Base-by-base conservation (phyloP, 2,888 invertebrate genomes). In the Labia minor region DNA sequence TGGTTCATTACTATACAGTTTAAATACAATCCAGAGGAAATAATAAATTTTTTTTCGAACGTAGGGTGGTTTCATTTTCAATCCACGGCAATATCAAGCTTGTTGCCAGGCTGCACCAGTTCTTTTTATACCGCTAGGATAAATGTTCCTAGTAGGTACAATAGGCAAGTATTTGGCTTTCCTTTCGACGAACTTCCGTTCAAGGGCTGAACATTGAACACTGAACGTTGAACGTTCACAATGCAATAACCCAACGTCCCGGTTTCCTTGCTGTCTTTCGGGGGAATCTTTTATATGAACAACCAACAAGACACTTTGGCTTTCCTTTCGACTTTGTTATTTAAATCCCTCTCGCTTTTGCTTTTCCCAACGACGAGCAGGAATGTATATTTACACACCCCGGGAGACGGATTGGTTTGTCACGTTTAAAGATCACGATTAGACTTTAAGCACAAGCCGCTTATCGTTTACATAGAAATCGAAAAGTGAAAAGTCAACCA, bases 241-340 rank as follows among this genome's bases (percentile, higher is more conserved):
- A 10, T 49, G 49, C 49, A 49, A 49, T 49, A 49, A n/a, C 49
- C 26, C 49, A n/a, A 3, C 49, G 16, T n/a, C n/a, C 49, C n/a
- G 16, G 16, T 14, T 14, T n/a, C 49, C 49, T 14, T 49, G 6
- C 49, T 49, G 49, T 49, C 49, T 49, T 49, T 49, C 49, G 14
- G 33, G 49, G 49, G 49, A 49, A 49, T 49, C 49, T 49, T 49
- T 49, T 49, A 49, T 49, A 49, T 49, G 49, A 49, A 49, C 49
- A 49, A 49, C 49, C 49, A 49, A 49, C 49, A 49, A 49, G 49
- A 49, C 49, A 49, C 49, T 49, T 49, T 49, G 49, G n/a, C 49
- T 49, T 49, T 49, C 49, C 49, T 49, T 49, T 49, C 49, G 49
- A 49, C 49, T 49, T 49, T 49, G 49, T 49, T 49, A 49, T 49